Evolutionary conservation across 2,797 vertebrate species (phyloP).

Genomic region (Glyptemys insculpta): DNA sequence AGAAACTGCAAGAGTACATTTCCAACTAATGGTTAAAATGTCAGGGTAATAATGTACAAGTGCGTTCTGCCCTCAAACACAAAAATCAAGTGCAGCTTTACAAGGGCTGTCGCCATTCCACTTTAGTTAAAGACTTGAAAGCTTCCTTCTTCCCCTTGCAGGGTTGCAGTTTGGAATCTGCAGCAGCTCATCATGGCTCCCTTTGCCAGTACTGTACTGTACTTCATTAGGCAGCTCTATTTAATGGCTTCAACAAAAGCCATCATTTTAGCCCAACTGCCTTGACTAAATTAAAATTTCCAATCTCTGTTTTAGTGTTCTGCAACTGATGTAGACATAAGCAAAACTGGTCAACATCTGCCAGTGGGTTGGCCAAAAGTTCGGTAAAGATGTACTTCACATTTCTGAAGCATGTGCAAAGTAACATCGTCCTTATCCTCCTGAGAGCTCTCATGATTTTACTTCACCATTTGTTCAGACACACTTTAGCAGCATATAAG

Average conservation of each 20-base stretch:
- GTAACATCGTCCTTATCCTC: constrained; percentile 88
- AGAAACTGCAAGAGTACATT: constrained; percentile 63
- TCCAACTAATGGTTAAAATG: constrained; percentile 80
- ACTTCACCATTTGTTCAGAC: constrained; percentile 89
- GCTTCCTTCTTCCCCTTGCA: constrained; percentile 77
- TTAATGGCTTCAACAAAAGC: constrained; percentile 89
- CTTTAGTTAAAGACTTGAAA: constrained; percentile 64
- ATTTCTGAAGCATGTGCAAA: constrained; percentile 92
- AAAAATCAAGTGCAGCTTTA: constrained; percentile 56
- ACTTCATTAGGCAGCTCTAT: constrained; percentile 89
- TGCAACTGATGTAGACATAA: constrained; percentile 88
- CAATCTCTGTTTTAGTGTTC: constrained; percentile 90
- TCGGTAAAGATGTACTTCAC: constrained; percentile 88
- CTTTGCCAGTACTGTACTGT: constrained; percentile 84
- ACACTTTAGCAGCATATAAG: constrained; percentile 88
- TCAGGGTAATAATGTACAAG: constrained; percentile 74
- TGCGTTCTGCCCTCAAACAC: constrained; percentile 66
- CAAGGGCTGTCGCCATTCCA: constrained; percentile 56
- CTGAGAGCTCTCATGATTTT: constrained; percentile 87
- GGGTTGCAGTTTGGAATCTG: constrained; percentile 80
- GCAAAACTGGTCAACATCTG: constrained; percentile 93
- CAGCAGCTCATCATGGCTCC: constrained; percentile 79
- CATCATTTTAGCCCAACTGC: constrained; percentile 91
- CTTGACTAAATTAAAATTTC: constrained; percentile 90
- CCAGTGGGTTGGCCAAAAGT: constrained; percentile 88